Percentiles rank a stretch among this genome's conserved stretches.
phyloP scores from a whole-genome alignment of 1,140 invertebrate species.

The Macrosteles quadrilineatus region DNA sequence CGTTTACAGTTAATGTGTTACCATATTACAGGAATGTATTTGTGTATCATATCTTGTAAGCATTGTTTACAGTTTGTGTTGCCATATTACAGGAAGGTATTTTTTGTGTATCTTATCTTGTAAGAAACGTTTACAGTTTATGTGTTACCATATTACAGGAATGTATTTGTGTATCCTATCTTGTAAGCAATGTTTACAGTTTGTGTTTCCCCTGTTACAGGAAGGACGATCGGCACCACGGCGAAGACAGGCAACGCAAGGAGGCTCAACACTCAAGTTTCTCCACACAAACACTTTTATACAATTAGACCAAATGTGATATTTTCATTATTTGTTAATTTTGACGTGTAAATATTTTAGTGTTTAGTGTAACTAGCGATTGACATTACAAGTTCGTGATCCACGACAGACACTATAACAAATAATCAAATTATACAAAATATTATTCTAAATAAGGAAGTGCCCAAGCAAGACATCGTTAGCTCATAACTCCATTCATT shows the following conservation, averaged over 20 bases:
- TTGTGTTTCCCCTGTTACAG: slow-evolving; percentile 24
- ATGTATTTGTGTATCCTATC: too few species aligned
- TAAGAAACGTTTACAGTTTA: too few species aligned
- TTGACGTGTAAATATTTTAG: slow-evolving; percentile 26
- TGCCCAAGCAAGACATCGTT: slow-evolving; percentile 11
- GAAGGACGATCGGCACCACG: not conserved
- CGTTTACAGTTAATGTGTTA: too few species aligned
- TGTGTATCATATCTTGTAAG: too few species aligned
- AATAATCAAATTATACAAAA: slow-evolving; percentile 29
- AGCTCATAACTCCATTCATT: not conserved
- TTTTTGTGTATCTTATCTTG: too few species aligned
- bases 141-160: too few species aligned
- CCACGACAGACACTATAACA: slow-evolving; percentile 13
- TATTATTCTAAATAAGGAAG: slow-evolving; percentile 32
- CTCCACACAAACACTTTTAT: slow-evolving; percentile 15
- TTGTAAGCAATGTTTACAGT: too few species aligned
- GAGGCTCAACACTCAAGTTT: not conserved
- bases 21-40: too few species aligned
- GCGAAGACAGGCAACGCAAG: not conserved
- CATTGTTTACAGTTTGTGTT: too few species aligned
- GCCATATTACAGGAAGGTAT: too few species aligned
- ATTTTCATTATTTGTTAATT: slow-evolving; percentile 29
- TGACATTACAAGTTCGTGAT: slow-evolving; percentile 3
- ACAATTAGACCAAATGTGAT: slow-evolving; percentile 30
- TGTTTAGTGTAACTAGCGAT: slow-evolving; percentile 26